These are phyloP conservation scores for Megalurothrips usitatus DNA, from an alignment of 2,888 invertebrate species.

Conservation along the genomic window DNA sequence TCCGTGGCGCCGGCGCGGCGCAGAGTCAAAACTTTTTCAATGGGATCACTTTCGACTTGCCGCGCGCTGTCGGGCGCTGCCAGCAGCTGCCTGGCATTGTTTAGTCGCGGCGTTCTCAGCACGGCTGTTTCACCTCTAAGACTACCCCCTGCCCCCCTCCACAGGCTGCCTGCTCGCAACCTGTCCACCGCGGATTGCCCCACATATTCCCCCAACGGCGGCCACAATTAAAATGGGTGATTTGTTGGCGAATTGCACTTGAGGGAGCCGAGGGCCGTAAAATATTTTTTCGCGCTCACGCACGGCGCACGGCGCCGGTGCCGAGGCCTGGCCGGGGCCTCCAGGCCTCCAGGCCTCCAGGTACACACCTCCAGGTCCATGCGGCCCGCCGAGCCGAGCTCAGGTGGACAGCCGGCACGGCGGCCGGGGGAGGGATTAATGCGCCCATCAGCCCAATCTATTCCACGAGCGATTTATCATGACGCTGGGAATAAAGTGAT, in stretches of 20 bases:
- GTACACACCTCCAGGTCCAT: background rate
- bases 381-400: background rate
- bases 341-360: too few species aligned
- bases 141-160: background rate
- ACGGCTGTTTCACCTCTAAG: background rate
- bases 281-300: background rate
- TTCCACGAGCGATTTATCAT: background rate
- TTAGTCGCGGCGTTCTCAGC: too few species aligned
- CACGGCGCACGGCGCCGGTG: too few species aligned
- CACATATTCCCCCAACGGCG: background rate
- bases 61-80: too few species aligned
- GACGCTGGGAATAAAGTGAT: too few species aligned
- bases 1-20: too few species aligned
- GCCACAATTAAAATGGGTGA: background rate
- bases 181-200: background rate
- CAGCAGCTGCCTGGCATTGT: too few species aligned
- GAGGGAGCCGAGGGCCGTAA: background rate
- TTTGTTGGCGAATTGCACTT: background rate
- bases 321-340: too few species aligned
- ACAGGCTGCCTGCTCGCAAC: background rate
- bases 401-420: background rate
- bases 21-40: too few species aligned
- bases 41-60: too few species aligned
- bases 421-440: background rate
- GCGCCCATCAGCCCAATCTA: background rate